Percentiles rank a stretch among this genome's conserved stretches.
These are phyloP conservation scores for Myrmecobius fasciatus DNA, from an alignment of 2,113 vertebrate species.

Conservation along the genomic window DNA sequence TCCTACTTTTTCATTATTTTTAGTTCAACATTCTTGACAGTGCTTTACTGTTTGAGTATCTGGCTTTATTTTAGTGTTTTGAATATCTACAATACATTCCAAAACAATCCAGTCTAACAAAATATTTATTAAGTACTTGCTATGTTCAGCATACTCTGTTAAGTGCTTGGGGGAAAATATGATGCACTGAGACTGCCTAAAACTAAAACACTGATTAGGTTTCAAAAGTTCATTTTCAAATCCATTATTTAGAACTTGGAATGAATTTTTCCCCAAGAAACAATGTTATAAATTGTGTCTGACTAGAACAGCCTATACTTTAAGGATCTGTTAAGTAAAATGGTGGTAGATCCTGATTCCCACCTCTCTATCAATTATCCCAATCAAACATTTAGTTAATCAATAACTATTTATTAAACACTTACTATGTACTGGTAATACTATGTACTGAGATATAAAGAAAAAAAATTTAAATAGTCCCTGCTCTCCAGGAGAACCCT, in stretches of 20 bases:
- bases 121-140: background rate
- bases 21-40: background rate
- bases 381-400: background rate
- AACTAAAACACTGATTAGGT: background rate
- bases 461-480: background rate
- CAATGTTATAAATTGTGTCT: background rate
- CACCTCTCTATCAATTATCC: background rate
- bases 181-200: background rate
- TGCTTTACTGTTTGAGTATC: background rate
- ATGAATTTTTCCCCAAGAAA: background rate
- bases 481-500: background rate
- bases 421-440: background rate
- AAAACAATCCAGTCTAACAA: slow-evolving; percentile 36
- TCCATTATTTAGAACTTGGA: background rate
- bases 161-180: background rate
- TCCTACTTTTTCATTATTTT: background rate
- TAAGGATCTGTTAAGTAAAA: background rate
- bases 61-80: background rate
- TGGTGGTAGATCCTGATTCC: background rate
- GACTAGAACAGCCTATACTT: background rate
- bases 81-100: background rate
- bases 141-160: background rate
- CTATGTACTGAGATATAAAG: background rate
- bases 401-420: background rate
- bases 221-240: background rate